These are phyloP conservation scores for Scarus forsteni DNA, from an alignment of 2,797 vertebrate species.

Conservation along the genomic window DNA sequence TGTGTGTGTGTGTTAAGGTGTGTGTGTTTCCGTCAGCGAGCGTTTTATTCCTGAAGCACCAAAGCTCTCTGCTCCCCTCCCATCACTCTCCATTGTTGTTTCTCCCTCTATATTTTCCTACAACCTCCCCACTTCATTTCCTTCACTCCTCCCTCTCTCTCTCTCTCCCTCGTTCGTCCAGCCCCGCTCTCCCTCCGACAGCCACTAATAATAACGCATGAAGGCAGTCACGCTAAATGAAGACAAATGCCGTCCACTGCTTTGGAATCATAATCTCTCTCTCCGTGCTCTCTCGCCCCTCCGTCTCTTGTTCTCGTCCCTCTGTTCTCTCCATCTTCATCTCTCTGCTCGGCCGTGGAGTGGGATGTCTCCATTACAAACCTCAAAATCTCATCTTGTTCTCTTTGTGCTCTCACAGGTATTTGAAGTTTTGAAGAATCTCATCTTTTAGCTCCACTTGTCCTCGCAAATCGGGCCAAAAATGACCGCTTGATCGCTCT, in stretches of 20 bases:
- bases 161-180: conserved; percentile 13
- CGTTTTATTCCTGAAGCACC: conserved; percentile 27
- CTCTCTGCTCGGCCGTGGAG: conserved; percentile 8
- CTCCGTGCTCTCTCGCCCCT: conserved; percentile 15
- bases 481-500: too few species aligned
- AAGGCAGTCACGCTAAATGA: conserved; percentile 98
- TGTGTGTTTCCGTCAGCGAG: conserved; percentile 31
- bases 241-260: conserved; percentile 95
- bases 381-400: conserved; percentile 8
- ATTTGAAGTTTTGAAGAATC: too few species aligned
- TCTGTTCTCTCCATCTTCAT: conserved; percentile 18
- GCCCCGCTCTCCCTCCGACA: conserved; percentile 81
- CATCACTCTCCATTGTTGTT: conserved; percentile 45
- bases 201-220: conserved; percentile 99
- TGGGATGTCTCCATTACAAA: conserved; percentile 26
- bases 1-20: not conserved
- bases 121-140: conserved; percentile 27
- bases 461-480: too few species aligned
- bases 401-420: not conserved
- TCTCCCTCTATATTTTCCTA: conserved; percentile 16
- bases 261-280: conserved; percentile 92
- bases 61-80: conserved; percentile 30
- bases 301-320: conserved; percentile 24
- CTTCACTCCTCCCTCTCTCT: conserved; percentile 1
- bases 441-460: too few species aligned